phyloP scores from a whole-genome alignment of 2,888 invertebrate genomes.

The Invenusta paracnida region DNA sequence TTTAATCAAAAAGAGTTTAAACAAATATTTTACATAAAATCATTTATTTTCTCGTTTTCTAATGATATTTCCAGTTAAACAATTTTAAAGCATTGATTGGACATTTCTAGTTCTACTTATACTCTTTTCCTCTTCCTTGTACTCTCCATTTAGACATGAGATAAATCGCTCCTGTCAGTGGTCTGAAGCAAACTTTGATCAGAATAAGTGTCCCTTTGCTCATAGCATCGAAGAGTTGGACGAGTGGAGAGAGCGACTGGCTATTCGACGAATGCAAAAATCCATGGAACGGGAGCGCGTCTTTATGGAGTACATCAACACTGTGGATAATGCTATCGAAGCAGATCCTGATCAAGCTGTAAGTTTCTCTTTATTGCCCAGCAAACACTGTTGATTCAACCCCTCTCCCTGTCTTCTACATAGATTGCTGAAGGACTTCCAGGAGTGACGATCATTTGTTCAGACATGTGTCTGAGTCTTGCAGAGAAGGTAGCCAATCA shows the following conservation, averaged over 20 bases:
- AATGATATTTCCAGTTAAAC: too few species aligned
- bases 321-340: neutral
- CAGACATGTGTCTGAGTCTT: neutral
- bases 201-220: constrained; percentile 55
- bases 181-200: constrained; percentile 53
- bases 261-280: constrained; percentile 55
- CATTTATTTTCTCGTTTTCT: too few species aligned
- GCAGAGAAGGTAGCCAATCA: neutral
- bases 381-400: too few species aligned
- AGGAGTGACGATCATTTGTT: neutral
- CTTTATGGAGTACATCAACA: neutral
- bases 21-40: too few species aligned
- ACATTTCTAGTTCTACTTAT: too few species aligned
- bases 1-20: too few species aligned
- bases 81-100: too few species aligned
- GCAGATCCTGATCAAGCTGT: neutral
- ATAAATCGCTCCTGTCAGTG: constrained; percentile 49
- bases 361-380: neutral
- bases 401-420: neutral
- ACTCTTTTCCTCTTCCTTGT: too few species aligned
- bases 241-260: constrained; percentile 56
- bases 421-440: neutral
- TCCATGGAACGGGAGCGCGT: constrained; percentile 49
- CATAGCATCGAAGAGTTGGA: constrained; percentile 57
- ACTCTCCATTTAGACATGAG: too few species aligned